Percentiles rank a stretch among this genome's conserved stretches.
Conservation (phyloP, 2,113 vertebrate species). For the Prinia subflava region DNA sequence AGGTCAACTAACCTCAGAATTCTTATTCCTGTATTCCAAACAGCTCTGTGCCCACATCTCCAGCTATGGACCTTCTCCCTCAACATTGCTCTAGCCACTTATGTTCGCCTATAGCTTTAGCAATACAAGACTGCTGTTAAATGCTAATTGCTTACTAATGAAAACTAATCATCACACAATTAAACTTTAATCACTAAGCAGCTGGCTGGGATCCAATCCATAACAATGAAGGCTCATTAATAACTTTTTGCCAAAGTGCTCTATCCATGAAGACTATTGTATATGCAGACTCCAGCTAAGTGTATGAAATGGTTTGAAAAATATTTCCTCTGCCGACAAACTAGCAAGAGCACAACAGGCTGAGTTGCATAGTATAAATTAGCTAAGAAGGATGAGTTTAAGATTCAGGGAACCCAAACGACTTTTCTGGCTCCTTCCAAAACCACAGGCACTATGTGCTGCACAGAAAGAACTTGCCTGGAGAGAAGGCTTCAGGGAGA, state of each 20-base stretch:
- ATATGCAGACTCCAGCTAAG: neutral
- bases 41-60: neutral
- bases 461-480: neutral
- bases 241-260: conserved; percentile 23
- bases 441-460: neutral
- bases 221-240: conserved; percentile 54
- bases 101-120: neutral
- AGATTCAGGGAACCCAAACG: neutral
- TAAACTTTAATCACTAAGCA: conserved; percentile 61
- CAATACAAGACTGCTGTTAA: conserved; percentile 22
- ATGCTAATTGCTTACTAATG: conserved; percentile 61
- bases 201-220: conserved; percentile 38
- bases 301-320: neutral
- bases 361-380: neutral
- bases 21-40: neutral
- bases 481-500: neutral
- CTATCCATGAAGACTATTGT: neutral
- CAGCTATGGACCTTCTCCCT: neutral
- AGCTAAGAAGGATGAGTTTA: neutral
- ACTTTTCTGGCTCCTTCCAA: neutral
- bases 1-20: neutral
- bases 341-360: neutral
- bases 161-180: conserved; percentile 65
- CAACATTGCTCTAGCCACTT: neutral
- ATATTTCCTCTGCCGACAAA: neutral